Evolutionary conservation across 2,888 invertebrate species (phyloP).

Genomic region (Palloptera scutellata): DNA sequence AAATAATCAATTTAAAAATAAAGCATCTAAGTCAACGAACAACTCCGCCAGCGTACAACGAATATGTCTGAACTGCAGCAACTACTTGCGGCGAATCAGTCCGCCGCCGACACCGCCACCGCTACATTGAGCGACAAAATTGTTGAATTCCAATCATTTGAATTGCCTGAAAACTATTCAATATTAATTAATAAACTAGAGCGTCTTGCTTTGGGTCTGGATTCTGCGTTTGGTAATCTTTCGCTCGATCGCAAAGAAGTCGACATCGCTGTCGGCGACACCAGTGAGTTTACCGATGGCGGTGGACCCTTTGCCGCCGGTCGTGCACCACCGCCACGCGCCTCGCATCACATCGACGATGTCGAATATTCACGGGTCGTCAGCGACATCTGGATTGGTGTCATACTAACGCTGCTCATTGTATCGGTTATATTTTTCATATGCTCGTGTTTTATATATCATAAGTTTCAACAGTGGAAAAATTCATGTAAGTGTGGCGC

Average conservation of each 20-base stretch:
- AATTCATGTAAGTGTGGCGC: slow-evolving; percentile 67
- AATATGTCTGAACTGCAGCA: slow-evolving; percentile 47
- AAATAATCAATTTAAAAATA: slow-evolving; percentile 18
- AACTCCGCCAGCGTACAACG: background rate
- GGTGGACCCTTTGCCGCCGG: slow-evolving; percentile 46
- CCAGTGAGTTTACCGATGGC: slow-evolving; percentile 36
- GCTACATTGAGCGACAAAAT: slow-evolving; percentile 43
- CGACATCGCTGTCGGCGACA: slow-evolving; percentile 46
- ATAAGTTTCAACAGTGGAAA: slow-evolving; percentile 73
- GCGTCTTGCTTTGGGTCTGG: slow-evolving; percentile 57
- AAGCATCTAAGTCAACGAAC: slow-evolving; percentile 7
- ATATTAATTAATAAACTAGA: slow-evolving; percentile 60
- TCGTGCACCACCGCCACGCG: slow-evolving; percentile 47
- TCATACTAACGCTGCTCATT: slow-evolving; percentile 70
- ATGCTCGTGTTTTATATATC: slow-evolving; percentile 71
- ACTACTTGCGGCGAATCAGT: slow-evolving; percentile 25
- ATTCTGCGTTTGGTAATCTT: slow-evolving; percentile 55
- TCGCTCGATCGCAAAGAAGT: slow-evolving; percentile 56
- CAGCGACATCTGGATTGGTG: slow-evolving; percentile 72
- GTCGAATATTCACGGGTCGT: slow-evolving; percentile 68
- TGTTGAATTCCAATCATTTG: slow-evolving; percentile 52
- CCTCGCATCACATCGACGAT: slow-evolving; percentile 55
- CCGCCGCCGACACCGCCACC: slow-evolving; percentile 20
- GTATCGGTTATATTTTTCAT: slow-evolving; percentile 71
- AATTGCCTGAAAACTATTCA: slow-evolving; percentile 59